These are phyloP conservation scores for Piscicola geometra DNA, from an alignment of 2,888 invertebrate genomes.

Conservation along the genomic window DNA sequence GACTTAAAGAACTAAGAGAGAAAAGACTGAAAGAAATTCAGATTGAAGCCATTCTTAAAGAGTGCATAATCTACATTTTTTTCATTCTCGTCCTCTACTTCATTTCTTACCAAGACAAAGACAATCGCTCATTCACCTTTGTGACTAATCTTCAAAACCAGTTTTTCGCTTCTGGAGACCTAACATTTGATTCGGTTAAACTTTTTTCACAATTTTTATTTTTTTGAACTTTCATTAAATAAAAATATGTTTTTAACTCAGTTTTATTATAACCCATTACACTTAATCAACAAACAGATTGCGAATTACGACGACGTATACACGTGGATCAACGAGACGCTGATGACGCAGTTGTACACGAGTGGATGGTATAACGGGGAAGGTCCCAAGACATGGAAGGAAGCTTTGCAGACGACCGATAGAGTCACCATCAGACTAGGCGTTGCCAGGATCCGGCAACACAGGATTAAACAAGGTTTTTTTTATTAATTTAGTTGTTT, in stretches of 20 bases:
- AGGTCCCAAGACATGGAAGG: constrained; percentile 51
- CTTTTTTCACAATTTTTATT: too few species aligned
- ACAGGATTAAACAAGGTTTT: constrained; percentile 52
- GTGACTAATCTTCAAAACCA: constrained; percentile 48
- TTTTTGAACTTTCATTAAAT: too few species aligned
- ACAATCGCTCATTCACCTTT: constrained; percentile 48
- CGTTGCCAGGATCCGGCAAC: constrained; percentile 51
- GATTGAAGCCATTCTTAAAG: constrained; percentile 53
- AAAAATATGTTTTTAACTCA: too few species aligned
- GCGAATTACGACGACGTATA: constrained; percentile 48
- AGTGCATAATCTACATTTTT: constrained; percentile 49
- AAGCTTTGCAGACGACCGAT: constrained; percentile 51
- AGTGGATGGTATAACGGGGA: constrained; percentile 51
- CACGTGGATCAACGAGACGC: constrained; percentile 49
- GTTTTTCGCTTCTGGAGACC: constrained; percentile 42
- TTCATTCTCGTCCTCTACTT: constrained; percentile 54
- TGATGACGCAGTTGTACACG: constrained; percentile 52
- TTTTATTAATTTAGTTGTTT: constrained; percentile 14
- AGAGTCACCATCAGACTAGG: constrained; percentile 51
- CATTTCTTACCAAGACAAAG: constrained; percentile 54
- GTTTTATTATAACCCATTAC: too few species aligned
- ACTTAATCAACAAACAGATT: constrained; percentile 46
- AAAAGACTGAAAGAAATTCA: constrained; percentile 51
- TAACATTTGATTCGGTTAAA: constrained; percentile 21
- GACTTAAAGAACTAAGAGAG: constrained; percentile 48